Base-by-base conservation (phyloP, 2,113 vertebrate species). In the Lepus americanus region DNA sequence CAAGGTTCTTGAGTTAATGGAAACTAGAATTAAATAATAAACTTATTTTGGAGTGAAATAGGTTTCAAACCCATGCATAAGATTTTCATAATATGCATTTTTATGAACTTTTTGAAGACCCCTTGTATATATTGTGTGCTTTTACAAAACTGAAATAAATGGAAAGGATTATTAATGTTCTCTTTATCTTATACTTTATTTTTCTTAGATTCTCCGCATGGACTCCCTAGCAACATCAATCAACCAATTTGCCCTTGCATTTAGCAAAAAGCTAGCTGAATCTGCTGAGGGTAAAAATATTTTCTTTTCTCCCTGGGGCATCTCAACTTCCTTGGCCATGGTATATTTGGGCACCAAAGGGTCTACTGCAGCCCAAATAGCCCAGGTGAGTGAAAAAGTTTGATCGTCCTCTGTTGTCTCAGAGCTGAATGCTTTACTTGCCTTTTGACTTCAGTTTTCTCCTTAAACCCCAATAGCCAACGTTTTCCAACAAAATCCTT, bases 291-390 rank as follows among this genome's bases (percentile, higher is more conserved):
- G 20, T 0, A 96, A 96, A 19, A 99, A 99, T 78, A 79, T 99
- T 81, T 99, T 99, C 82, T 23, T 99, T 61, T 99, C 99, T 0
- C 99, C 99, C 0, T 95, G 98, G 85, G 98, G 98, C 95, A 98
- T 99, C 97, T 98, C 98, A 29, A 97, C 98, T 0, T 98, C 98
- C 2, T 95, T 99, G 91, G 97, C 98, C 6, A 99, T 99, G 98
- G 98, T 99, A 22, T 98, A 97, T 92, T 95, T 98, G 76, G 99
- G 99, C 8, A 98, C 99, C 0, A 96, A 80, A 97, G 98, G 98
- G 19, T 53, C 94, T 85, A 99, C 99, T 0, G 98, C 98, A 0
- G 83, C 95, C 29, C 98, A 99, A 92, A 99, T 99, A 98, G 97
- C 97, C 49, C 95, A 98, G 98, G 99, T 99, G 72, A 94, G 97